Evolutionary conservation across 2,888 invertebrate genomes (phyloP), one percentile per base, ranked within the genome.

Genomic region (Notodonta dromedarius): DNA sequence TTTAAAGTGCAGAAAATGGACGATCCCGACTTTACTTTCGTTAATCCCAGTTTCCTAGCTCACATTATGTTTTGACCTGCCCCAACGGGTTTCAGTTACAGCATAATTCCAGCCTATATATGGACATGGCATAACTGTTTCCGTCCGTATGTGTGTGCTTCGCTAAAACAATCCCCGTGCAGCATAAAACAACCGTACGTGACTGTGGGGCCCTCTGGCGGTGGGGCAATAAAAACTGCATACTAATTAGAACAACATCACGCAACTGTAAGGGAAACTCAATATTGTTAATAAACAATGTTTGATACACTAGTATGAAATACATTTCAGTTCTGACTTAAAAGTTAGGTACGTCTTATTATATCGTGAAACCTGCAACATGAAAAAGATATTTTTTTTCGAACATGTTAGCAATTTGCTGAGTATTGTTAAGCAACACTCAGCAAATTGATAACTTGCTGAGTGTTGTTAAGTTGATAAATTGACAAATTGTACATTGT

Each of bases 161-260:
- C 46, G 61, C 58, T 71, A 56, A 70, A 75, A 71, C 77, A 76
- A 73, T 72, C 61, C 61, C 54, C 61, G 52, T 69, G 64, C 67
- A 74, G 67, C 70, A 71, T 72, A 75, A 77, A 76, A 73, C 61
- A 71, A 59, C 65, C 61, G 79, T 71, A 82, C 85, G 85, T 85
- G 85, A 74, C 75, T 66, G 59, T 7, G 60, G 61, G 73, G 70
- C 76, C 70, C 72, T 72, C 68, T 74, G 35, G 58, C 69, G 60
- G 62, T 56, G 56, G 60, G 60, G 65, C 69, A 76, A 80, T 78
- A 80, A 80, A 82, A 80, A 79, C 76, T 67, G 62, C 66, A 69
- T 74, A 78, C 74, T 71, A 76, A 80, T 80, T 77, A 73, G 73
- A 74, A 74, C 76, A 76, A 79, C 76, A 78, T 75, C 77, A 77